Base-by-base conservation (phyloP, 2,888 invertebrate species). In the Odontothrips loti region DNA sequence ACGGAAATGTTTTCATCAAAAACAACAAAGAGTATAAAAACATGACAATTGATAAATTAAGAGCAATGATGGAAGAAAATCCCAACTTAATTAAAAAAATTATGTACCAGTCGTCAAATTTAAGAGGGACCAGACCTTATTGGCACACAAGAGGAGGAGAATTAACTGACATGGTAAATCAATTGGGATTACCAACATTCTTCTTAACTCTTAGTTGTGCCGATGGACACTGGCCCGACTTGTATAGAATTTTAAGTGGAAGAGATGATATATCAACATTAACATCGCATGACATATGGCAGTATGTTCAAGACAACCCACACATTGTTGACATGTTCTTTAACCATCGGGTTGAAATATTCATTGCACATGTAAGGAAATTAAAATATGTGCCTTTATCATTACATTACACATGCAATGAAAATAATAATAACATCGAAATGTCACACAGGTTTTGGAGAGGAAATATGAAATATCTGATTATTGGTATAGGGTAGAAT, bases 161-260 rank as follows among this genome's bases (percentile, higher is more conserved):
- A 47, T 47, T 83, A 20, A 27, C 81, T n/a, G 81, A 82, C 20
- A 83, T 83, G 83, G 83, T 83, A 0, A n/a, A 83, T 34, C 81
- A 81, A n/a, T 15, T 83, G 6, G 83, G 83, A 3, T 12, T 68
- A 1, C 83, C 82, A 34, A 82, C 83, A 10, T 23, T 82, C 4
- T 83, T 83, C 79, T 80, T 83, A 79, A 83, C 83, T 20, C 34
- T 83, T 15, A 82, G 82, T 47, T 82, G 82, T 12, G 83, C 83
- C 43, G 83, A 83, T 63, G 47, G 83, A 10, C 81, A 82, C 20
- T 83, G 83, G 83, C 80, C 81, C 11, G 82, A 83, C n/a, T 80
- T 82, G 12, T 80, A 79, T 48, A 48, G 68, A 17, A n/a, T 83
- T 0, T 47, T 83, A 6, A 47, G 17, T 4, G n/a, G 47, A 4